phyloP scores from a whole-genome alignment of 2,888 invertebrate genomes.

The Neuroscelio doddi region DNA sequence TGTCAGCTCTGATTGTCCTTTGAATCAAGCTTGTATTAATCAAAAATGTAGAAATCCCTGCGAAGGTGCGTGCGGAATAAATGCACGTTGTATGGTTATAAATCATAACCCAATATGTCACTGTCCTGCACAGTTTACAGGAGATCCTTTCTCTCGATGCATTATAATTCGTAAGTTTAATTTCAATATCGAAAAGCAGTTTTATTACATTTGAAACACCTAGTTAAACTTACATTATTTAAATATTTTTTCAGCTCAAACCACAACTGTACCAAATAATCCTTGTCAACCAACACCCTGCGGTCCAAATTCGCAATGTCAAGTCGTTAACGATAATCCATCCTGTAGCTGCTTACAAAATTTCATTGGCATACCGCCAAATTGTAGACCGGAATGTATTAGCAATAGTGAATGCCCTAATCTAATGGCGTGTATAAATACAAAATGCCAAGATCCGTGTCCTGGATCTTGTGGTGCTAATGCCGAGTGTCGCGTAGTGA shows the following conservation, averaged over 20 bases:
- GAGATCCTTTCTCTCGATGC: constrained; percentile 82
- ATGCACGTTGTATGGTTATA: constrained; percentile 80
- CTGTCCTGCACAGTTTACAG: constrained; percentile 77
- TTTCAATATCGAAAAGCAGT: too few relatives aligned
- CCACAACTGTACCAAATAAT: constrained; percentile 64
- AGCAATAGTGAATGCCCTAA: constrained; percentile 73
- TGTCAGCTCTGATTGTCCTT: constrained; percentile 81
- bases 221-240: too few relatives aligned
- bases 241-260: too few relatives aligned
- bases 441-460: constrained; percentile 73
- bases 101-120: constrained; percentile 83
- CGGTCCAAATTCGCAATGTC: constrained; percentile 73
- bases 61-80: constrained; percentile 80
- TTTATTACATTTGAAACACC: too few relatives aligned
- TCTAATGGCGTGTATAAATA: constrained; percentile 69
- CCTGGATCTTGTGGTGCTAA: constrained; percentile 70
- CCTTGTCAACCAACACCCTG: constrained; percentile 74
- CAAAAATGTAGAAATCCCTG: constrained; percentile 85
- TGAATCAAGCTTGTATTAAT: constrained; percentile 81
- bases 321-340: constrained; percentile 74
- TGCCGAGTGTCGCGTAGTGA: constrained; percentile 81
- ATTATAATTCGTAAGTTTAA: constrained; percentile 55
- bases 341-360: constrained; percentile 70
- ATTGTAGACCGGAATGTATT: constrained; percentile 73
- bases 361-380: constrained; percentile 71